Conservation (phyloP, 1,140 invertebrate species). For the Aphelenchoides fujianensis region DNA sequence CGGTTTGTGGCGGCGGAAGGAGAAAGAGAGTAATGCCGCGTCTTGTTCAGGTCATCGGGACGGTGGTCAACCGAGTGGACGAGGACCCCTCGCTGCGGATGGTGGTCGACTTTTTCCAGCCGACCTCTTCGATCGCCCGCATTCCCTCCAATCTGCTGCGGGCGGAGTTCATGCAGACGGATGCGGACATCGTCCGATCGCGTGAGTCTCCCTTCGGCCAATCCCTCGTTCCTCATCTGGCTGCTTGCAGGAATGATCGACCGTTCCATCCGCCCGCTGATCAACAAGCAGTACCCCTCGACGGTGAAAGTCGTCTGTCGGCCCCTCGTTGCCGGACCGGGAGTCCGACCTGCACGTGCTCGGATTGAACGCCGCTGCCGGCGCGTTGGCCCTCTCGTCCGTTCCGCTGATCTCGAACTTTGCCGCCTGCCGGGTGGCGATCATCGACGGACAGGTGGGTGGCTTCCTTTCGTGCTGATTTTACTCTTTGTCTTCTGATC, state of each 20-base stretch:
- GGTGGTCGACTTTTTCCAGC: slow-evolving; percentile 79
- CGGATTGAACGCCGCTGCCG: slow-evolving; percentile 90
- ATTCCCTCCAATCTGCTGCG: slow-evolving; percentile 93
- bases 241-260: slow-evolving; percentile 93
- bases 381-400: slow-evolving; percentile 85
- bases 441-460: slow-evolving; percentile 68
- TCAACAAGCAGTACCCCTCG: slow-evolving; percentile 11
- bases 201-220: no score
- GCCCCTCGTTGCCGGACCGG: slow-evolving; percentile 82
- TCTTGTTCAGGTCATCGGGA: slow-evolving; percentile 20
- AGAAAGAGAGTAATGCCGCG: no score
- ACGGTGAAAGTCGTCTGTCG: slow-evolving; percentile 75
- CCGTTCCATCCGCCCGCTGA: slow-evolving; percentile 76
- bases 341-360: slow-evolving; percentile 82
- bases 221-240: no score
- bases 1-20: slow-evolving; percentile 21
- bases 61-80: slow-evolving; percentile 18
- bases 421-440: slow-evolving; percentile 83
- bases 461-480: slow-evolving; percentile 8
- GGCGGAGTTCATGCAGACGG: slow-evolving; percentile 66
- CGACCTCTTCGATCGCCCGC: slow-evolving; percentile 86
- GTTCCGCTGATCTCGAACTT: slow-evolving; percentile 94
- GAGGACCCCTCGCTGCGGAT: slow-evolving; percentile 35
- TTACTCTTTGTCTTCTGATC: slow-evolving; percentile 46
- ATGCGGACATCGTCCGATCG: slow-evolving; percentile 23